Base-by-base conservation (phyloP, 2,888 invertebrate genomes). In the Silvanus unidentatus region DNA sequence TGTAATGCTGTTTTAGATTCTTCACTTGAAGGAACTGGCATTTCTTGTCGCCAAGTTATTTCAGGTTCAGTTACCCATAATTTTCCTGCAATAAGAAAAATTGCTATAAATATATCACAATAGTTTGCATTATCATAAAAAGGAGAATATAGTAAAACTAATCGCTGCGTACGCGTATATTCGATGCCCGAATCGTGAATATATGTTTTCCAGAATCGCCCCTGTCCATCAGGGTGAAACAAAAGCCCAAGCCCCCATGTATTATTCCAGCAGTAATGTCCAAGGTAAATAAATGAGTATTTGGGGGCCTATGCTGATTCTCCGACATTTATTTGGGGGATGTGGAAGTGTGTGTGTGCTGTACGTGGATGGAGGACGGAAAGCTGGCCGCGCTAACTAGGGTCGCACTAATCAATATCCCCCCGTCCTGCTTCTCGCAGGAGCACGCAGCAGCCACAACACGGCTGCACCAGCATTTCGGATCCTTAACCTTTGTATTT, bases 1-100 rank as follows among this genome's bases (percentile, higher is more conserved):
- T 73, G 73, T 28, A 75, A 61, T 12, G 72, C 71, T 42, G 71
- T 63, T 62, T 72, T 73, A 35, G 71, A 70, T 49, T 74, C 73
- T 52, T 73, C 73, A 44, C 63, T 64, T 11, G 70, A 62, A 44
- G 71, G 70, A 43, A 70, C 54, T 47, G 70, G 71, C 54, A 70
- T 63, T 47, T 72, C 73, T 42, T 66, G 66, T 55, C 73, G 62
- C 75, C 74, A 74, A 43, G 69, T 66, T 58, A 72, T 69, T 47
- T 73, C 72, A 38, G 71, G 62, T 46, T 73, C 73, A 55, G 66
- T 73, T 55, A 72, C 55, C 75, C 75, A 75, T 61, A 73, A 59
- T 65, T 73, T 74, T 46, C 73, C 75, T 75, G 68, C 32, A 68
- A 69, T 50, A 53, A 56, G 48, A 47, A 39, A 12, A 39, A 27